These are phyloP conservation scores for Cephalotes varians DNA, from an alignment of 2,888 invertebrate genomes.

Conservation along the genomic window DNA sequence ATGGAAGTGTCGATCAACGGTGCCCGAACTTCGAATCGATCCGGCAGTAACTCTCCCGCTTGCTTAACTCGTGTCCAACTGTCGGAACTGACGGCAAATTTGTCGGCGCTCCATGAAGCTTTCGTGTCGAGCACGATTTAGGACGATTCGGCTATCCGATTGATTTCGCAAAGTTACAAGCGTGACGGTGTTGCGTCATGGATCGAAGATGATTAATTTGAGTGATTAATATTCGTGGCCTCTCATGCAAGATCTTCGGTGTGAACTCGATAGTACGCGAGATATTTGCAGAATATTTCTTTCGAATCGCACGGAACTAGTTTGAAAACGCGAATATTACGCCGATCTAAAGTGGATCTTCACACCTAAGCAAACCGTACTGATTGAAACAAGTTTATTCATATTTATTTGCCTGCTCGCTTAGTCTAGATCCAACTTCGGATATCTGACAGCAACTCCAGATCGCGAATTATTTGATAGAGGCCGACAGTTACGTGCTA, in stretches of 20 bases:
- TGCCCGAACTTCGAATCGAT: conserved; percentile 30
- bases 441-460: background rate
- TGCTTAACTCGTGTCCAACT: conserved; percentile 50
- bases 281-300: background rate
- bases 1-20: conserved; percentile 71
- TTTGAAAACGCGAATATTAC: background rate
- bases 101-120: conserved; percentile 20
- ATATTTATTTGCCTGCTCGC: background rate
- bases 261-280: background rate
- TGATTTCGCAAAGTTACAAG: conserved; percentile 17
- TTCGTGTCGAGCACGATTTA: conserved; percentile 33
- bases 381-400: background rate
- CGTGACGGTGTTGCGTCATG: background rate
- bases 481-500: background rate
- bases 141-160: background rate
- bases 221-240: background rate
- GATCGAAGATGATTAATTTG: conserved; percentile 12
- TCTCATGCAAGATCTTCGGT: background rate
- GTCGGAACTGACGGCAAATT: conserved; percentile 48
- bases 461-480: conserved; percentile 3
- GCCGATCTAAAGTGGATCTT: background rate
- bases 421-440: background rate
- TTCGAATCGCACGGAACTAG: background rate
- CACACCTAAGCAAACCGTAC: no score
- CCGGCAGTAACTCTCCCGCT: conserved; percentile 31